Base-by-base conservation (phyloP, 2,888 invertebrate genomes). In the Corythucha ciliata region DNA sequence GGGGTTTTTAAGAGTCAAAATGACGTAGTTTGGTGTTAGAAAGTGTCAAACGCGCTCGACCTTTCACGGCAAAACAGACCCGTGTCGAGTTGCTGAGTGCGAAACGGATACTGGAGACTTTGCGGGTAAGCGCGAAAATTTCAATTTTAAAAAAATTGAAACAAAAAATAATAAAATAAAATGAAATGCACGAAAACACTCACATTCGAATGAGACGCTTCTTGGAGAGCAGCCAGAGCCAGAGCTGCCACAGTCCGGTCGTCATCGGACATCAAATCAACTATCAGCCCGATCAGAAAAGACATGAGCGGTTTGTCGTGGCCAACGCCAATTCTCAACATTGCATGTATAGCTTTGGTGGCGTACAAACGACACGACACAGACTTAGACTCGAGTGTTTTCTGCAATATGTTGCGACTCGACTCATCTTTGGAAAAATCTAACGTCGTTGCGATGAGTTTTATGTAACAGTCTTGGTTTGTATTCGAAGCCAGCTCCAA, bases 391-490 rank as follows among this genome's bases (percentile, higher is more conserved):
- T 71, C 70, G 24, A 78, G 64, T 5, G 73, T 74, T 56, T 72
- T 71, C 27, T 69, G 67, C 22, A 78, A 66, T 20, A 77, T 70
- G 24, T 74, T 66, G 68, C 79, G 67, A 63, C 63, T 78, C 62
- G 74, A 76, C 2, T 83, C 81, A 53, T 84, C 82, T 45, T 79
- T 72, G 3, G 80, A 77, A 67, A 94, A 97, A 70, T 94, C 90
- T 61, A 98, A 72, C 58, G 88, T 86, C 4, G 94, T 90, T 54
- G 93, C 80, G 48, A 93, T 87, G 54, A 97, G 73, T 68, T 97
- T 97, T 1, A 93, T 82, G 68, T 94, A 94, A 65, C 89, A 88
- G 62, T 90, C 88, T 67, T 91, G 88, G 63, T 84, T 83, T 3
- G 89, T 87, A 40, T 80, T 78, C 8, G 81, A 77, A 2, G 90